Base-by-base conservation (phyloP, 2,888 invertebrate species). In the Yponomeuta malinellus region DNA sequence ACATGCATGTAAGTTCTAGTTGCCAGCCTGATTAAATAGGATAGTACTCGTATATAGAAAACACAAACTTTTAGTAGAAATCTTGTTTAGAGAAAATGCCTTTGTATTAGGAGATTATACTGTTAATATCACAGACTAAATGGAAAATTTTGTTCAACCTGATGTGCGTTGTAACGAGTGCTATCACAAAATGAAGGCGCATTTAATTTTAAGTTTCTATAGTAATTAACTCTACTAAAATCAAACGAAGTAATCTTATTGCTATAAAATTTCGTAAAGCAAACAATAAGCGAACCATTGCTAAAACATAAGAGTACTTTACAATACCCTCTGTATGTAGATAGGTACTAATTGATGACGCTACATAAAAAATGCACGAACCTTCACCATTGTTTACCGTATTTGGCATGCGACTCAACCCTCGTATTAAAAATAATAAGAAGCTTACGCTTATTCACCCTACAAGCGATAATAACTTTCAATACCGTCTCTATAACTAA, bases 361-460 rank as follows among this genome's bases (percentile, higher is more conserved):
- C 83, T 81, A 83, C 80, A 76, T 81, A 81, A 79, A 83, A 82
- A 83, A 69, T 59, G 37, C 83, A 84, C 82, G 15, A 83, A 86
- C 90, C 90, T 82, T 83, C 89, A 90, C 91, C 91, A 85, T 79
- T 83, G 74, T 78, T 78, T 76, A 78, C 75, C 67, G 78, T 77
- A 82, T 78, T 81, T 84, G 82, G 84, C 90, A 91, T 91, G 91
- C 91, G 84, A 85, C 80, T 83, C 83, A 78, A 77, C 82, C 81
- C 83, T 79, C 79, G 75, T 74, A 74, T 73, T 73, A 73, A 72
- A 75, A 74, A 76, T 75, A 72, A 71, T 73, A 71, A 72, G 69
- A 74, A 71, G 74, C 48, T 71, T 48, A 63, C 69, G 48, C 69
- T 23, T 33, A 64, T 33, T 68, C 23, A 64, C 72, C 82, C 82